Evolutionary conservation across 2,113 vertebrate genomes (phyloP).

Genomic region (Gallinago media): DNA sequence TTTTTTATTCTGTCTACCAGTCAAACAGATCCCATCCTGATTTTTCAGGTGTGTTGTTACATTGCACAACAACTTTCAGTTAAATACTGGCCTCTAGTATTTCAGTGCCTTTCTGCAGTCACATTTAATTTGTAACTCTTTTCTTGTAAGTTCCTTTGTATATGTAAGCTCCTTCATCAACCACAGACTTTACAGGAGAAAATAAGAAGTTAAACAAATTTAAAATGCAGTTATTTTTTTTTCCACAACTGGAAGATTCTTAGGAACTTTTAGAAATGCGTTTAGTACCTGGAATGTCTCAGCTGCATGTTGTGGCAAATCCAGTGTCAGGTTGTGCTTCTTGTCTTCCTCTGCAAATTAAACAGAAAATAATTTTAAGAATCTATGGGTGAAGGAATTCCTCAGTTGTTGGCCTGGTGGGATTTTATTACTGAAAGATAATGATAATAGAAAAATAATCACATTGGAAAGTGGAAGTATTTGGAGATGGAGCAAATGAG

Average conservation of each 20-base stretch:
- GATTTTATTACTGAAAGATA: slow-evolving; percentile 69
- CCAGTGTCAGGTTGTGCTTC: neutral
- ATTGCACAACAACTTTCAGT: neutral
- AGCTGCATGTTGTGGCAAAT: slow-evolving; percentile 49
- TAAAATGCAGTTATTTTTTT: neutral
- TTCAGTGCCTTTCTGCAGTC: neutral
- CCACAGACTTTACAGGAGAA: neutral
- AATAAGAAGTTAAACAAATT: neutral
- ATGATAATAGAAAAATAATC: slow-evolving; percentile 63
- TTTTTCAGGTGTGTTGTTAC: slow-evolving; percentile 6
- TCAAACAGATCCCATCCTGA: neutral
- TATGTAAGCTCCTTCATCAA: neutral
- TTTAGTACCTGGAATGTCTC: slow-evolving; percentile 16
- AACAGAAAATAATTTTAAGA: neutral
- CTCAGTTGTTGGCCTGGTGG: slow-evolving; percentile 56
- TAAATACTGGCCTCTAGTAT: neutral
- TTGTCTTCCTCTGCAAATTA: slow-evolving; percentile 30
- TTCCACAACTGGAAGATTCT: neutral
- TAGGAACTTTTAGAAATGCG: neutral
- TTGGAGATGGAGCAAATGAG: slow-evolving; percentile 55
- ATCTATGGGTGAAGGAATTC: slow-evolving; percentile 22
- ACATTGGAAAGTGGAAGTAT: slow-evolving; percentile 49
- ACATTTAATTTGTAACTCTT: neutral
- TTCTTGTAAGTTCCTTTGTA: neutral
- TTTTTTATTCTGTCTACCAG: slow-evolving; percentile 29